Evolutionary conservation across 2,888 invertebrate species (phyloP).

Genomic region (Eutolmus rufibarbis): DNA sequence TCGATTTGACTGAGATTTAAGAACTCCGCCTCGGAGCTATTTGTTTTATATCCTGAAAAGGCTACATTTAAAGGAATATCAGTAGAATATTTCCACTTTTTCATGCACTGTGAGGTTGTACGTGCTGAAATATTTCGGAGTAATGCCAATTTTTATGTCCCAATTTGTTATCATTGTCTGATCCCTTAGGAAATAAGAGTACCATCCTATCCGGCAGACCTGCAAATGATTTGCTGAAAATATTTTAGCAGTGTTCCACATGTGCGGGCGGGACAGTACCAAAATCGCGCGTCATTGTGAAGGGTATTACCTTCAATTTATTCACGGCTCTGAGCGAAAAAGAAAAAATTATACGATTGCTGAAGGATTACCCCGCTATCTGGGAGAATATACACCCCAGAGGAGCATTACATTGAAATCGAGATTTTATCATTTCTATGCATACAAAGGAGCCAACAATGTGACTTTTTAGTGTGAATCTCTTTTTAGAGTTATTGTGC

Average conservation of each 20-base stretch:
- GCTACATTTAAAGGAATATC: neutral
- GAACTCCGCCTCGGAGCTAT: neutral
- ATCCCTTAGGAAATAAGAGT: neutral
- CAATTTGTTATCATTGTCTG: neutral
- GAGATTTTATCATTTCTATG: slow-evolving; percentile 40
- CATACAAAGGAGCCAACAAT: slow-evolving; percentile 38
- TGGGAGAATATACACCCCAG: slow-evolving; percentile 18
- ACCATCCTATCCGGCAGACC: neutral
- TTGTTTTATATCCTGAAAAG: neutral
- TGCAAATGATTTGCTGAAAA: neutral
- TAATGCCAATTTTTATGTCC: neutral
- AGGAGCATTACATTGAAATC: slow-evolving; percentile 32
- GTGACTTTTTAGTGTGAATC: slow-evolving; percentile 30
- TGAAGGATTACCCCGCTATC: slow-evolving; percentile 25
- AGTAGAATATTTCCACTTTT: neutral
- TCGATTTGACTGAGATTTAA: neutral
- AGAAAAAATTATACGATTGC: slow-evolving; percentile 23
- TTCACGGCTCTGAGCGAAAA: neutral
- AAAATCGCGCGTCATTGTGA: neutral
- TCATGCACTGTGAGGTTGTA: neutral
- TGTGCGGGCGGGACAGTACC: neutral
- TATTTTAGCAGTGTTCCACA: neutral
- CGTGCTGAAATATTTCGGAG: neutral
- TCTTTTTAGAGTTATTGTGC: slow-evolving; percentile 32
- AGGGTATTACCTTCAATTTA: slow-evolving; percentile 19